Conservation (phyloP, 2,113 vertebrate species). For the Cromileptes altivelis region DNA sequence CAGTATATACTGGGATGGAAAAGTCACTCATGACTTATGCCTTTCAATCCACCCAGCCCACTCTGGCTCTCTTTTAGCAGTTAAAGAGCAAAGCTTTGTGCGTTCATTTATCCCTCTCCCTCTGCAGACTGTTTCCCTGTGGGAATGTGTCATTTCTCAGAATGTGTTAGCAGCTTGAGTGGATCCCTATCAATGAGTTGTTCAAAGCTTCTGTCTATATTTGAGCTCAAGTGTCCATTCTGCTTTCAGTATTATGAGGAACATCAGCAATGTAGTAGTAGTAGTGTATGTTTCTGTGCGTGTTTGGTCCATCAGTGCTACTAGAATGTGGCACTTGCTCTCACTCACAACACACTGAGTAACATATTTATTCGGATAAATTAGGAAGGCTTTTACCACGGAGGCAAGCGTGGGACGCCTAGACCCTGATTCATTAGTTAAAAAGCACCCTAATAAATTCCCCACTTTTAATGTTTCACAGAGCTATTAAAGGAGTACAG, state of each 20-base stretch:
- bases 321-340: constrained; percentile 37
- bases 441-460: constrained; percentile 85
- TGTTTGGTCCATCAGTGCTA: constrained; percentile 19
- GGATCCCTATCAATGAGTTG: constrained; percentile 59
- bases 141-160: constrained; percentile 33
- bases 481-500: constrained; percentile 79
- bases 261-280: constrained; percentile 2
- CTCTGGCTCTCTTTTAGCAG: constrained; percentile 30
- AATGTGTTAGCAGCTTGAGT: constrained; percentile 42
- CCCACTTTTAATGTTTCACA: constrained; percentile 81
- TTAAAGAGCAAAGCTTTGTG: constrained; percentile 41
- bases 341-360: constrained; percentile 41
- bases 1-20: constrained; percentile 15
- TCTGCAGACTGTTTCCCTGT: constrained; percentile 22
- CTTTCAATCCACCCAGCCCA: constrained; percentile 35
- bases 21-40: constrained; percentile 34
- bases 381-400: constrained; percentile 83
- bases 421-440: constrained; percentile 83
- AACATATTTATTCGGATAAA: constrained; percentile 78
- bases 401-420: constrained; percentile 56
- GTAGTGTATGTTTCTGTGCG: constrained; percentile 3
- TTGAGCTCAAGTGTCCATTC: constrained; percentile 9
- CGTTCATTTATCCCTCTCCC: constrained; percentile 40
- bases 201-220: constrained; percentile 23
- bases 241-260: background rate